Evolutionary conservation across 2,113 vertebrate genomes (phyloP).

Genomic region (Corythaixoides concolor): DNA sequence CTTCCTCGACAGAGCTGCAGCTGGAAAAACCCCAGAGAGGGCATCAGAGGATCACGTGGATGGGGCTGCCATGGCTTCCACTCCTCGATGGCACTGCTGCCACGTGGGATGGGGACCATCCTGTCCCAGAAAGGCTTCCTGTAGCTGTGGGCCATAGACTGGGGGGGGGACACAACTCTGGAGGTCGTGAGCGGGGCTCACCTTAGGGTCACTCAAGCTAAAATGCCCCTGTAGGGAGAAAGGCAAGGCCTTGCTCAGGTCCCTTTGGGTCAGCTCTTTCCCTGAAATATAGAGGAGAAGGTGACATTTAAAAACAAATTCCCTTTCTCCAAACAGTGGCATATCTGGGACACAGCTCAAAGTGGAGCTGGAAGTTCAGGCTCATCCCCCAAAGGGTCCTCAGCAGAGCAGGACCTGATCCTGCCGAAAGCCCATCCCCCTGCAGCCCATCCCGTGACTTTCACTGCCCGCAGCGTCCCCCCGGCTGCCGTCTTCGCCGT

Average conservation of each 20-base stretch:
- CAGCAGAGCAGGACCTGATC: not conserved
- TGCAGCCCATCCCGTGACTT: not conserved
- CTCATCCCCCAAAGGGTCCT: not conserved
- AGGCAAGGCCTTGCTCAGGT: not conserved
- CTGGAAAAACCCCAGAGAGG: accelerated
- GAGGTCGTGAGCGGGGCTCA: not conserved
- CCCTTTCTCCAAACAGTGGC: not conserved
- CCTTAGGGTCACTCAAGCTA: not conserved
- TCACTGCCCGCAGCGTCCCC: not conserved
- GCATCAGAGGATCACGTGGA: accelerated
- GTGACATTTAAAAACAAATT: not conserved
- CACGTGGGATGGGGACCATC: not conserved
- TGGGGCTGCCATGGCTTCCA: not conserved
- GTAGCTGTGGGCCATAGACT: not conserved
- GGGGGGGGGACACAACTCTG: accelerated
- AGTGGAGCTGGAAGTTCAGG: not conserved
- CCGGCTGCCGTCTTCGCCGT: accelerated
- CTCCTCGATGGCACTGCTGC: not conserved
- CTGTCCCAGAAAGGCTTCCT: not conserved
- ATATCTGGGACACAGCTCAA: not conserved
- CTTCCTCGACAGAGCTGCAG: not conserved
- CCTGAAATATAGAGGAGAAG: not conserved
- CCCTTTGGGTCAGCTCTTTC: not conserved
- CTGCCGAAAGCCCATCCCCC: not conserved
- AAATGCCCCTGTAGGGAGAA: not conserved